phyloP scores from a whole-genome alignment of 2,113 vertebrate genomes.

The Microtus montanus region DNA sequence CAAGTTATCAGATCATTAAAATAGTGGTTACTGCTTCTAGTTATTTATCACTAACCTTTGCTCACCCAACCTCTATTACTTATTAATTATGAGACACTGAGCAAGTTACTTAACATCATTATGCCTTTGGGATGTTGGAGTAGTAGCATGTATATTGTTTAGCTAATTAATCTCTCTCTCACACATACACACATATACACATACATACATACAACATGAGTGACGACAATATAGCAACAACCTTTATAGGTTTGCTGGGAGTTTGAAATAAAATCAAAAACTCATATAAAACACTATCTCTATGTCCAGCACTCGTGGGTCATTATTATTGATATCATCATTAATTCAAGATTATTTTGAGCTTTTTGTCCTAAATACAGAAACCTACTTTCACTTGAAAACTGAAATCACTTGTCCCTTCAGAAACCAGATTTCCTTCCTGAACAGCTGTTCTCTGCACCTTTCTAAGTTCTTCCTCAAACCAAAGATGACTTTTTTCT shows the following conservation, averaged over 20 bases:
- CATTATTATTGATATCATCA: conserved; percentile 45
- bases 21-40: not conserved
- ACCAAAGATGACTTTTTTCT: conserved; percentile 41
- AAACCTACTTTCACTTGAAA: conserved; percentile 51
- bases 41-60: conserved; percentile 2
- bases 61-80: not conserved
- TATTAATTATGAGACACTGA: not conserved
- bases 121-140: not conserved
- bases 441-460: conserved; percentile 33
- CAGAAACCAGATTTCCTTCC: conserved; percentile 56
- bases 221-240: not conserved
- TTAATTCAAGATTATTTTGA: conserved; percentile 57
- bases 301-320: not conserved
- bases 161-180: not conserved
- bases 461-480: conserved; percentile 42
- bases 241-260: not conserved
- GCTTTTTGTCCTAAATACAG: conserved; percentile 58
- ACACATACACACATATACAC: not conserved
- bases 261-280: conserved; percentile 44
- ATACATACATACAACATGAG: not conserved
- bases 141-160: not conserved
- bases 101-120: conserved; percentile 43
- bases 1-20: conserved; percentile 35
- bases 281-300: conserved; percentile 19
- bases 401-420: conserved; percentile 56